These are phyloP conservation scores for Orbicella faveolata DNA, from an alignment of 64 coral and sea anemone genomes.

Conservation along the genomic window DNA sequence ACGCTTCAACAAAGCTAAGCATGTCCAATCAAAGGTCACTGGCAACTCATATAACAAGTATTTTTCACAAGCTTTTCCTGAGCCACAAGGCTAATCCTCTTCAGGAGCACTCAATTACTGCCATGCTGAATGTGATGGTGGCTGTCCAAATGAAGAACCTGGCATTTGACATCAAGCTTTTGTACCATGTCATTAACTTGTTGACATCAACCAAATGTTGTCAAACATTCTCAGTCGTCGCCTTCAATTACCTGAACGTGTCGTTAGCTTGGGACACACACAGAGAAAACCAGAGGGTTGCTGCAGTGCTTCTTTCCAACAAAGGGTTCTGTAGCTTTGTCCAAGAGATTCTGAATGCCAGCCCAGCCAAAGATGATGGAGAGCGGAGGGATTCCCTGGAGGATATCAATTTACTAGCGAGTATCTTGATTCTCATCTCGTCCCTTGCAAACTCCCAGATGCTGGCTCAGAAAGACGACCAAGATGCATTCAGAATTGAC, in stretches of 20 bases:
- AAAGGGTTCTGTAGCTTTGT: constrained; percentile 34
- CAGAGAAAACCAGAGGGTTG: constrained; percentile 1
- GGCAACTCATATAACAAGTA: constrained; percentile 21
- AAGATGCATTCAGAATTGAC: constrained; percentile 22
- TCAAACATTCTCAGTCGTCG: constrained; percentile 15
- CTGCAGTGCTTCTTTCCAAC: constrained; percentile 50
- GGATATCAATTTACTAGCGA: constrained; percentile 17
- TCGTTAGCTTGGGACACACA: constrained; percentile 6
- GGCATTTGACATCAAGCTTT: constrained; percentile 61
- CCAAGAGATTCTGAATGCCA: constrained; percentile 28
- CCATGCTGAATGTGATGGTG: constrained; percentile 56
- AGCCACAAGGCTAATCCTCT: constrained; percentile 34
- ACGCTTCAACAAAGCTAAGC: neutral
- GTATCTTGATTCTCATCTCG: constrained; percentile 44
- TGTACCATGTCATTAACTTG: constrained; percentile 64
- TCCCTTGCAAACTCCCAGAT: constrained; percentile 37
- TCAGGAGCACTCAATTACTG: constrained; percentile 25
- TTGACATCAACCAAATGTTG: neutral
- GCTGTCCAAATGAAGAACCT: constrained; percentile 11
- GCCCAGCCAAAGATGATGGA: neutral
- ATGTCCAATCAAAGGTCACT: neutral
- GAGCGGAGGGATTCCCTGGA: neutral
- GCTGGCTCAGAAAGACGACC: neutral
- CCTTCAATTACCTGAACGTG: constrained; percentile 67
- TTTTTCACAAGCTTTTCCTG: constrained; percentile 74